phyloP scores from a whole-genome alignment of 37 sponge, comb jelly and placozoan species.

The Tethya wilhelma region DNA sequence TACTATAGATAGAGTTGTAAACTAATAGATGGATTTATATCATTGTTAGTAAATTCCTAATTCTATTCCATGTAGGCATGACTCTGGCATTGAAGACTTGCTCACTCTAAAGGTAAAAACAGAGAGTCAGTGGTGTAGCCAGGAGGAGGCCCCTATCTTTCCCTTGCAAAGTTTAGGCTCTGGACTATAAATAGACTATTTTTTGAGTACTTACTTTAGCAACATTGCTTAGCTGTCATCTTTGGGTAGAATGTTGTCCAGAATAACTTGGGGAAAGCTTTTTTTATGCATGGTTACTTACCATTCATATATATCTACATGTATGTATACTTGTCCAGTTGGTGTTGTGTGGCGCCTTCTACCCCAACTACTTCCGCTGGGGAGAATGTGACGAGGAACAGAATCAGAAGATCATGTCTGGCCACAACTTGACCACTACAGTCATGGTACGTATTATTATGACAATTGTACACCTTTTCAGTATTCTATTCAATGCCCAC shows the following conservation, averaged over 20 bases:
- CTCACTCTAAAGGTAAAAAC: not conserved
- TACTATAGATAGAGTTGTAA: too few relatives aligned
- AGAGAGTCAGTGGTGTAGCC: too few relatives aligned
- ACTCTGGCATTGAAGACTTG: not conserved
- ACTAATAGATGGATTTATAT: conserved; percentile 32
- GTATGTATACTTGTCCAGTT: conserved; percentile 39
- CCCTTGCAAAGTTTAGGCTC: too few relatives aligned
- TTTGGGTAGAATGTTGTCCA: too few relatives aligned
- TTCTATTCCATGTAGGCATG: not conserved
- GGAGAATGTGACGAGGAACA: conserved; percentile 54
- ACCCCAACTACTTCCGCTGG: conserved; percentile 87
- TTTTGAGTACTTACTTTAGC: too few relatives aligned
- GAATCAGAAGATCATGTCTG: conserved; percentile 58
- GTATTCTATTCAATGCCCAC: not conserved
- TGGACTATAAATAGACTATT: too few relatives aligned
- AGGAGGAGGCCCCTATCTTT: too few relatives aligned
- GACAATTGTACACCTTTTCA: not conserved
- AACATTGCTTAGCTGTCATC: too few relatives aligned
- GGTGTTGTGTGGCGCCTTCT: conserved; percentile 87
- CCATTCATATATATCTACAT: too few relatives aligned
- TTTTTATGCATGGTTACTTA: too few relatives aligned
- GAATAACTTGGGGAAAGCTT: too few relatives aligned
- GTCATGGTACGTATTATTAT: conserved; percentile 66
- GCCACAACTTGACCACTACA: conserved; percentile 76
- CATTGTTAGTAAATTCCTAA: not conserved